A percentile compares a stretch with the other conserved stretches of the same genome.
phyloP scores from a whole-genome alignment of 2,888 invertebrate species.

The Euplagia quadripunctaria region DNA sequence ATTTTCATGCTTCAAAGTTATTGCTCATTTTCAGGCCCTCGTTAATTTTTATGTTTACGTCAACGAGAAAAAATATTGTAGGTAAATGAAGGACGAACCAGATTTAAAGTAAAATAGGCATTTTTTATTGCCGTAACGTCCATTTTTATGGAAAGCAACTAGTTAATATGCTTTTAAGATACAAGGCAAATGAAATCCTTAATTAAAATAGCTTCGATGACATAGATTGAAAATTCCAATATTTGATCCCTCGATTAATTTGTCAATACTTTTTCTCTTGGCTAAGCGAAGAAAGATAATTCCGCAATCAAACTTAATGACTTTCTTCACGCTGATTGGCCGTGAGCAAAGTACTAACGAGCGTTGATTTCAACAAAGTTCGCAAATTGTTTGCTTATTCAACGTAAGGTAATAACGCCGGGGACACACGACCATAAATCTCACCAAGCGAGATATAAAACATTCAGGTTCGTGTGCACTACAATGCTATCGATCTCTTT shows the following conservation, averaged over 20 bases:
- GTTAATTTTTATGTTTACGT: slow-evolving; percentile 6
- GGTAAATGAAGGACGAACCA: background rate
- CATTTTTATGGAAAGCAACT: background rate
- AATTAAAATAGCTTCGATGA: slow-evolving; percentile 25
- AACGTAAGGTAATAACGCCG: slow-evolving; percentile 53
- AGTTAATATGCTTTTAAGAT: background rate
- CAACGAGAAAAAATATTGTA: background rate
- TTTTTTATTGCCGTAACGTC: background rate
- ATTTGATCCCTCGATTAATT: slow-evolving; percentile 32
- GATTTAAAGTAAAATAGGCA: background rate
- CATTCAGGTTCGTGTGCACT: slow-evolving; percentile 38
- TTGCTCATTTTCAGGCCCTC: slow-evolving; percentile 9
- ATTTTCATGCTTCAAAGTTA: slow-evolving; percentile 11
- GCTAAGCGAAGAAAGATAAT: slow-evolving; percentile 43
- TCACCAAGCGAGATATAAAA: slow-evolving; percentile 40
- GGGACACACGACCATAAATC: slow-evolving; percentile 52
- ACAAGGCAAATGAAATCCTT: background rate
- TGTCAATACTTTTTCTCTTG: slow-evolving; percentile 37
- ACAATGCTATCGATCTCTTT: slow-evolving; percentile 42
- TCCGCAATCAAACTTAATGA: slow-evolving; percentile 63
- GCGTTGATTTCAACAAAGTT: slow-evolving; percentile 64
- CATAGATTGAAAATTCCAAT: slow-evolving; percentile 25
- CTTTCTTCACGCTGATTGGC: slow-evolving; percentile 66
- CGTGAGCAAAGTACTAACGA: slow-evolving; percentile 64
- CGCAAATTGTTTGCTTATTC: slow-evolving; percentile 64